These are phyloP conservation scores for Vimba vimba DNA, from an alignment of 2,113 vertebrate species.

Conservation along the genomic window DNA sequence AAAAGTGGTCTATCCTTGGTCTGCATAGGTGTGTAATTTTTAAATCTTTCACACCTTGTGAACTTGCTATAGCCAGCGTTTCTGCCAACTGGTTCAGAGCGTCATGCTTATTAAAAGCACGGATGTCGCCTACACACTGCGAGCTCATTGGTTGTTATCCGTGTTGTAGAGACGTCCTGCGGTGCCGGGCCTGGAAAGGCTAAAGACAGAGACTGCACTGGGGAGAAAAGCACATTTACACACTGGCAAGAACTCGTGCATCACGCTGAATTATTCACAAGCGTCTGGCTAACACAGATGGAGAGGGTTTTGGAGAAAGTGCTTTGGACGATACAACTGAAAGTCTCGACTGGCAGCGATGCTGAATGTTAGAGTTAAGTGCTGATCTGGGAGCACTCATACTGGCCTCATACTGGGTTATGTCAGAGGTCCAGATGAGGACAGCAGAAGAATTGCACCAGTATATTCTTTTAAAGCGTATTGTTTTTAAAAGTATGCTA, in stretches of 20 bases:
- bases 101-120: constrained; percentile 34
- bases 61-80: neutral
- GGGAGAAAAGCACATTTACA: constrained; percentile 30
- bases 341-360: constrained; percentile 2
- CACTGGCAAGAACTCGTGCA: constrained; percentile 24
- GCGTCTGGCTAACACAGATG: constrained; percentile 36
- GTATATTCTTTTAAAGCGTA: no score
- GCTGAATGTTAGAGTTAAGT: constrained; percentile 14
- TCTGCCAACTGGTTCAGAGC: constrained; percentile 3
- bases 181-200: constrained; percentile 1
- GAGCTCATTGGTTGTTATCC: constrained; percentile 31
- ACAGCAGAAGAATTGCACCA: neutral
- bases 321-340: constrained; percentile 1
- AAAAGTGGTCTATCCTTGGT: neutral
- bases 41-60: constrained; percentile 2
- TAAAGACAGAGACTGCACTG: constrained; percentile 31
- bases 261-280: constrained; percentile 47
- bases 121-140: neutral
- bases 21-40: neutral
- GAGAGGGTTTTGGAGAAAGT: constrained; percentile 17
- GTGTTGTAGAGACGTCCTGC: constrained; percentile 28
- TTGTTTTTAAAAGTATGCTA: no score
- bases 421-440: neutral
- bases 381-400: constrained; percentile 20
- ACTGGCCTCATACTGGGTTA: neutral